Evolutionary conservation across 2,113 vertebrate genomes (phyloP).

Genomic region (Shinisaurus crocodilurus): DNA sequence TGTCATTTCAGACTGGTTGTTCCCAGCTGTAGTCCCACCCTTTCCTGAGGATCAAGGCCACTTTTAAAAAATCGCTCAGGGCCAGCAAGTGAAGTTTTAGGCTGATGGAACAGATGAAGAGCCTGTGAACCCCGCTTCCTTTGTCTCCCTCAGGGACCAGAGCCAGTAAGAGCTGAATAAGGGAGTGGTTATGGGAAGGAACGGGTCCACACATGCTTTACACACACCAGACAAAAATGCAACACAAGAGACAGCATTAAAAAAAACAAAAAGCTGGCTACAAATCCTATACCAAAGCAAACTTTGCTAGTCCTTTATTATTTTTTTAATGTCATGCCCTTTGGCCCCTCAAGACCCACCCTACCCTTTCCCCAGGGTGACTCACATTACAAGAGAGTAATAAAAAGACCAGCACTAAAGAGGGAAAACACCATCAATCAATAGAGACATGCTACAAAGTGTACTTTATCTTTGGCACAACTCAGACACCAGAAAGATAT

Average conservation of each 20-base stretch:
- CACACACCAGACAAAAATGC: background rate
- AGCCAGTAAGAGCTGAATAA: background rate
- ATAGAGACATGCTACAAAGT: background rate
- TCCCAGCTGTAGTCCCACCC: background rate
- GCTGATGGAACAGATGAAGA: background rate
- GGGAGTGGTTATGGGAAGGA: background rate
- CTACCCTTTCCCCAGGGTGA: background rate
- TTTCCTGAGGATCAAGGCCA: background rate
- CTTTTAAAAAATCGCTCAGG: background rate
- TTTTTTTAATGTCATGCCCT: background rate
- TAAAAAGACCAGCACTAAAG: background rate
- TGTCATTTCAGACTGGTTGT: background rate
- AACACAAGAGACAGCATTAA: background rate
- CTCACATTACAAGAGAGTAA: background rate
- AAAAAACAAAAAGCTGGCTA: background rate
- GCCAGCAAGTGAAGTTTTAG: background rate
- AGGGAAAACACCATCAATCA: background rate
- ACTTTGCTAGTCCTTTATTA: too few species aligned
- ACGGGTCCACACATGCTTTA: background rate
- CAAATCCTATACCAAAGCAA: background rate
- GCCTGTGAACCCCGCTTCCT: background rate
- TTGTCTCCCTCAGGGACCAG: background rate
- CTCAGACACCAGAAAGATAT: too few species aligned
- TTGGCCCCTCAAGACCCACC: background rate
- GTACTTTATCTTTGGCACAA: too few species aligned